Evolutionary conservation across 2,113 vertebrate species (phyloP).

Genomic region (Syrrhaptes paradoxus): DNA sequence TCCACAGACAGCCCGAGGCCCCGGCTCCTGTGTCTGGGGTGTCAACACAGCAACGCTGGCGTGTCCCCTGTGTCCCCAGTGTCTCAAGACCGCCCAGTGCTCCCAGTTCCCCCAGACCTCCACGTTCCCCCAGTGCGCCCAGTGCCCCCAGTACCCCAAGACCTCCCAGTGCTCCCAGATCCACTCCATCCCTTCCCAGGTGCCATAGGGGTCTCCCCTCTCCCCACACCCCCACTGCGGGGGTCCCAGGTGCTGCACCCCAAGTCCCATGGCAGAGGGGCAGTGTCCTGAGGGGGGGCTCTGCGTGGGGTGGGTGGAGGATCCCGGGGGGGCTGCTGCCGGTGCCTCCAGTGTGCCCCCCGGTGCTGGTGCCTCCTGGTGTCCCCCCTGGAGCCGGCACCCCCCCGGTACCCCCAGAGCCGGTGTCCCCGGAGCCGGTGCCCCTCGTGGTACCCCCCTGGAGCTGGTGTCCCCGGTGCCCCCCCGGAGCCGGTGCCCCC

Average conservation of each 20-base stretch:
- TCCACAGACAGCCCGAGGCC: background rate
- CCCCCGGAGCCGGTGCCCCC: no score
- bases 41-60: background rate
- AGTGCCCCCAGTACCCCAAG: background rate
- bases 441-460: no score
- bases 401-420: background rate
- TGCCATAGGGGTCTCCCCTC: accelerated
- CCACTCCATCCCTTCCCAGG: background rate
- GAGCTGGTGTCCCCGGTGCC: no score
- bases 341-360: background rate
- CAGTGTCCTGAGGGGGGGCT: background rate
- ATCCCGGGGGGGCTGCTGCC: background rate
- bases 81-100: background rate
- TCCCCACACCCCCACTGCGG: accelerated
- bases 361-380: background rate
- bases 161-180: background rate
- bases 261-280: background rate
- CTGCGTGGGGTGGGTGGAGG: background rate
- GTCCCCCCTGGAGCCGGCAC: background rate
- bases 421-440: background rate
- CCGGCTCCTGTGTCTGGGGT: background rate
- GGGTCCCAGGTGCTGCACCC: background rate
- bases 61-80: no score
- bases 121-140: no score
- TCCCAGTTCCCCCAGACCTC: no score